phyloP scores from a whole-genome alignment of 2,888 invertebrate genomes.

The Catocala nupta region DNA sequence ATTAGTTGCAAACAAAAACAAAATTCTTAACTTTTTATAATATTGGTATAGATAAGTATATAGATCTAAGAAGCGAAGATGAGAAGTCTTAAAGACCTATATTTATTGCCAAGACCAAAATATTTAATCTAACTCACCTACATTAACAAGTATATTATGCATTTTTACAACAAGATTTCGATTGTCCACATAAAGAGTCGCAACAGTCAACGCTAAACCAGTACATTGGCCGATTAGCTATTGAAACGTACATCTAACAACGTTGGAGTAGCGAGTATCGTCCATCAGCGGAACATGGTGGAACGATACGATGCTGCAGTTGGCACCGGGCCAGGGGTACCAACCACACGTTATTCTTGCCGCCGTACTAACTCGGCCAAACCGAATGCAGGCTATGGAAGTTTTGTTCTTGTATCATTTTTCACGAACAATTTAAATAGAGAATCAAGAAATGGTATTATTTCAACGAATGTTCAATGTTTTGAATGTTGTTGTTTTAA shows the following conservation, averaged over 20 bases:
- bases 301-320: conserved; percentile 18
- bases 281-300: conserved; percentile 14
- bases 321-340: conserved; percentile 22
- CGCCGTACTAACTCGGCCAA: conserved; percentile 7
- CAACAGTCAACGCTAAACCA: not conserved
- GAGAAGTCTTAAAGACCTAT: too few species aligned
- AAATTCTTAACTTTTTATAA: too few species aligned
- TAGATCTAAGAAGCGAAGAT: too few species aligned
- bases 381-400: conserved; percentile 11
- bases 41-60: too few species aligned
- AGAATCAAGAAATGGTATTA: not conserved
- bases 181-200: too few species aligned
- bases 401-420: conserved; percentile 18
- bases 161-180: too few species aligned
- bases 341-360: conserved; percentile 23
- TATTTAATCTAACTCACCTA: too few species aligned
- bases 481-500: too few species aligned
- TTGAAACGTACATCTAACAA: conserved; percentile 12
- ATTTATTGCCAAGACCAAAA: too few species aligned
- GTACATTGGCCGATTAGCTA: conserved; percentile 15
- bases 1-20: too few species aligned
- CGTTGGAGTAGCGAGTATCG: conserved; percentile 12
- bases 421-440: conserved; percentile 7
- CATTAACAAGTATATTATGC: too few species aligned
- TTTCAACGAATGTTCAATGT: too few species aligned